Evolutionary conservation across 2,113 vertebrate genomes (phyloP).

Genomic region (Vidua chalybeata): DNA sequence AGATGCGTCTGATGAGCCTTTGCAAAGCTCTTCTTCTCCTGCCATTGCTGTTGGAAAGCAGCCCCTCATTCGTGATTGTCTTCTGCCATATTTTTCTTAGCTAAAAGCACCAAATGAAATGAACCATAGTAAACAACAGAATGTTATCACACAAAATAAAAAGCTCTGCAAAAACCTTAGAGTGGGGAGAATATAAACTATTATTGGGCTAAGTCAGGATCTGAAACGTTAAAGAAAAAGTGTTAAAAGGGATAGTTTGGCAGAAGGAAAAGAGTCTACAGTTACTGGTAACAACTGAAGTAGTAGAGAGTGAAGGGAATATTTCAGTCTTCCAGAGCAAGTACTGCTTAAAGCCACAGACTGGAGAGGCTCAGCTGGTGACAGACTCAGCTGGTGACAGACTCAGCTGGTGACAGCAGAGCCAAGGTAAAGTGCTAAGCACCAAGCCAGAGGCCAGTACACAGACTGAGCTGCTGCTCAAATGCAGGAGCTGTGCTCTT

Average conservation of each 20-base stretch:
- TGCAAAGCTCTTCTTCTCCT: not conserved
- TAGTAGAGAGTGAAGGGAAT: not conserved
- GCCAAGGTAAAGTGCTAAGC: not conserved
- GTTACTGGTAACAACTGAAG: not conserved
- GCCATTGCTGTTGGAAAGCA: not conserved
- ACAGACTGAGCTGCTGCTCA: not conserved
- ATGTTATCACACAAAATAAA: not conserved
- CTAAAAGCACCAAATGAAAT: not conserved
- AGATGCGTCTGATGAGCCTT: conserved; percentile 4
- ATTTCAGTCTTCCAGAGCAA: not conserved
- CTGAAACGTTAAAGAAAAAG: not conserved
- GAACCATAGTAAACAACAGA: not conserved
- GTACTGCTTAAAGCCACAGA: not conserved
- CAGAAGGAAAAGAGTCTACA: not conserved
- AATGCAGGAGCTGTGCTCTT: not conserved
- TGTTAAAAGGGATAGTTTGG: not conserved
- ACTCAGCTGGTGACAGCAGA: not conserved
- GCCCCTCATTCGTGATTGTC: not conserved
- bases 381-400: not conserved
- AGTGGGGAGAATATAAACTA: not conserved
- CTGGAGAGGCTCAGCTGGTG: not conserved
- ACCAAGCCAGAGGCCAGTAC: not conserved
- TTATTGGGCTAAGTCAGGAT: not conserved
- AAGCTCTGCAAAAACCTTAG: not conserved
- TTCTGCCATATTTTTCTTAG: not conserved